Percentiles rank a stretch among this genome's conserved stretches.
Conservation (phyloP, 1,140 invertebrate species). For the Drosophila orosa region DNA sequence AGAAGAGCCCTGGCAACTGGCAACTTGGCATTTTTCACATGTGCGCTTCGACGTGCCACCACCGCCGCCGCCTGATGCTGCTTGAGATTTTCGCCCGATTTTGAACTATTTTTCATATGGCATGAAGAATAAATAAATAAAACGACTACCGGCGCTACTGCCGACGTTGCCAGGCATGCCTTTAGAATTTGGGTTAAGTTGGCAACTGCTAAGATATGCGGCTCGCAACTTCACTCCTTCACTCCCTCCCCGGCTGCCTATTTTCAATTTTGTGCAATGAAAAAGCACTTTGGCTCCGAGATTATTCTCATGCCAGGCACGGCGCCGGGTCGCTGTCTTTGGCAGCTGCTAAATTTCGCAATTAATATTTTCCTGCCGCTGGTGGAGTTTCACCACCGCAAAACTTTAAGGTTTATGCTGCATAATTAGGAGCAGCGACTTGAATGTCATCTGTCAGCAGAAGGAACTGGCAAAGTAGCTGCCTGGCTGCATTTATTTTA, state of each 20-base stretch:
- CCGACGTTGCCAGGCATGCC: conserved; percentile 24
- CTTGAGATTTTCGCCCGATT: conserved; percentile 63
- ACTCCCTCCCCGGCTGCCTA: conserved; percentile 1
- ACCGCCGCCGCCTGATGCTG: conserved; percentile 41
- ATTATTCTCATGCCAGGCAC: conserved; percentile 46
- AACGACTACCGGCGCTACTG: conserved; percentile 1
- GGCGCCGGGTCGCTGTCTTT: conserved; percentile 22
- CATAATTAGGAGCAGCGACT: conserved; percentile 64
- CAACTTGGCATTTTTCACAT: conserved; percentile 72
- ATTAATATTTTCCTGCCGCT: conserved; percentile 62
- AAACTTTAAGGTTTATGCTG: conserved; percentile 51
- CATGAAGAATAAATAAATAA: conserved; percentile 75
- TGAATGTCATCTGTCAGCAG: conserved; percentile 55
- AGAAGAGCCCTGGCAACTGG: conserved; percentile 9
- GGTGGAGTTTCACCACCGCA: conserved; percentile 24
- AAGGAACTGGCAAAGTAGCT: conserved; percentile 28
- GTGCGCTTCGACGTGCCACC: conserved; percentile 63
- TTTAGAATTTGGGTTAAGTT: conserved; percentile 66
- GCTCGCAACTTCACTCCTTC: conserved; percentile 29
- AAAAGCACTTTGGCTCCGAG: conserved; percentile 37
- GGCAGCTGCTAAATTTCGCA: conserved; percentile 65
- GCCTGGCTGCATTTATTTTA: conserved; percentile 34
- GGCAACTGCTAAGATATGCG: conserved; percentile 62
- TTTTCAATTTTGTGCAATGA: conserved; percentile 55
- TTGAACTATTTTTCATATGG: conserved; percentile 79